Evolutionary conservation across 37 sponge, comb jelly and placozoan genomes (phyloP), one percentile per base, ranked within the genome.

Genomic region (Crambe crambe): DNA sequence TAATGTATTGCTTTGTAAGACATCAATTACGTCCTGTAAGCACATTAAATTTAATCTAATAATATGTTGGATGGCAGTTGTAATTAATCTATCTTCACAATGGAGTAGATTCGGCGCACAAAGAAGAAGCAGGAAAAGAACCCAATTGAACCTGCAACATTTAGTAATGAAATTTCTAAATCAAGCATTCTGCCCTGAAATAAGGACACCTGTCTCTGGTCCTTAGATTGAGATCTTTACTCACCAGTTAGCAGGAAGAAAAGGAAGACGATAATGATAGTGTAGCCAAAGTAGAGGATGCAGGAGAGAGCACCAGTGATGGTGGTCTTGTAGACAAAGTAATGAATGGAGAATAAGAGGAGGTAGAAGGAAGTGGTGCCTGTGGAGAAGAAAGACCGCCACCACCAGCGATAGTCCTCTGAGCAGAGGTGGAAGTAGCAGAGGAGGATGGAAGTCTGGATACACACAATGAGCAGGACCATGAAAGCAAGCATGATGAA

Each of bases 361-460:
- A 94, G 80, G 75, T 95, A 97, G 54, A 96, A 72, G 44, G 78
- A 80, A 18, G 89, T 89, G 20, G 86, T 88, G 39, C 91, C 95
- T 35, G 91, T 86, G 75, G 93, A 89, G 61, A 96, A 89, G 88
- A 96, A 99, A 37, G 99, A 91, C 63, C 99, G 58, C 99, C 99
- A 99, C 97, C 97, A 96, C 99, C 99, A 99, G 69, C 95, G 89
- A 51, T 99, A 99, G 87, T 99, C 97, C 93, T 97, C 99, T 0
- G 93, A 70, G 76, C 99, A 96, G 56, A 99, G 97, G 70, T 99
- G 99, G 91, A 99, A 99, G 85, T 99, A 99, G 80, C 93, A 90
- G 58, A 99, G 87, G 58, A 99, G 89, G 51, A 99, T 87, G 74
- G 95, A 83, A 23, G 95, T 96, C 76, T 96, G 93, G 18, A 86